Percentiles rank a stretch among this genome's conserved stretches.
Evolutionary conservation across 2,888 invertebrate genomes (phyloP).

Genomic region (Tenthredo amoena): DNA sequence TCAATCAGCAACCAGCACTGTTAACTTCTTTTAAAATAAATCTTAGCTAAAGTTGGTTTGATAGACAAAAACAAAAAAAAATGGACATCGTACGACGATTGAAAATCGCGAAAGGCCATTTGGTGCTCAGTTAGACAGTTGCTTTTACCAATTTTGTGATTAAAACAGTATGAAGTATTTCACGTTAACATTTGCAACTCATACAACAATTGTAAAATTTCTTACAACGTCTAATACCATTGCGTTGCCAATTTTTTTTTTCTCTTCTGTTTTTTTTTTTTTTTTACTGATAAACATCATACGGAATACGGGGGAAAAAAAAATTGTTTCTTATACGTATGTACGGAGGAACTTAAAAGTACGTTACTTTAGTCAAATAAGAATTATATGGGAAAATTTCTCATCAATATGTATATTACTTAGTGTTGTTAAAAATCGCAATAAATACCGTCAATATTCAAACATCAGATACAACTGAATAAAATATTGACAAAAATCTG

Average conservation of each 20-base stretch:
- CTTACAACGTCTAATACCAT: background rate
- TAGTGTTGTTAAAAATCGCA: background rate
- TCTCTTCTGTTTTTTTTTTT: background rate
- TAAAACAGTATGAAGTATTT: background rate
- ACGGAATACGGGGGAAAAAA: background rate
- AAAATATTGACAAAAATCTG: slow-evolving; percentile 12
- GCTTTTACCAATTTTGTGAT: background rate
- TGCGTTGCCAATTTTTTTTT: background rate
- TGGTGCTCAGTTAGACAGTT: background rate
- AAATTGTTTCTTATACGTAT: background rate
- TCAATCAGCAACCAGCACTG: slow-evolving; percentile 27
- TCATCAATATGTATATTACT: background rate
- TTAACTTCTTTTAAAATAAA: background rate
- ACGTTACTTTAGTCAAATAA: background rate
- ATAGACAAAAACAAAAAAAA: background rate
- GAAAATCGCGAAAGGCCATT: background rate
- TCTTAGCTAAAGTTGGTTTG: background rate
- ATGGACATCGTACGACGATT: background rate
- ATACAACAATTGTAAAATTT: background rate
- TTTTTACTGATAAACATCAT: background rate
- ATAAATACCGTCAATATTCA: slow-evolving; percentile 24
- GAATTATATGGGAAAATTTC: slow-evolving; percentile 1
- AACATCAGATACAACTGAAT: slow-evolving; percentile 8
- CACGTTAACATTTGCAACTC: background rate
- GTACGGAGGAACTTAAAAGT: background rate